Percentiles rank a stretch among this genome's conserved stretches.
These are phyloP conservation scores for Drosophila gaucha DNA, from an alignment of 2,888 invertebrate genomes.

Conservation along the genomic window DNA sequence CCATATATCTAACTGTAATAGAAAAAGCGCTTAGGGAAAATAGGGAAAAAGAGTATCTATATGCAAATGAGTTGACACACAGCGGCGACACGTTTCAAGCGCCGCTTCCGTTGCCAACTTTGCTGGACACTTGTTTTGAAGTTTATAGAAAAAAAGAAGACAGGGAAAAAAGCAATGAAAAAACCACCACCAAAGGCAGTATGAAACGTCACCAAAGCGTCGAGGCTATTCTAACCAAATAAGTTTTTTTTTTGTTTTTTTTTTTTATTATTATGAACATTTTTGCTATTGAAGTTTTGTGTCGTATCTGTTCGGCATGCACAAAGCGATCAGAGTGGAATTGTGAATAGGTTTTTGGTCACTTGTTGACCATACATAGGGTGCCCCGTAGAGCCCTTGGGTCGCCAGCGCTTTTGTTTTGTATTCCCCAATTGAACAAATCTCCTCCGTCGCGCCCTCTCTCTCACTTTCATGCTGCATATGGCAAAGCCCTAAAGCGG, in stretches of 20 bases:
- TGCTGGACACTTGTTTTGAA: constrained; percentile 66
- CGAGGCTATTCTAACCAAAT: constrained; percentile 57
- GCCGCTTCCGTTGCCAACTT: constrained; percentile 63
- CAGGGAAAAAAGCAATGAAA: background rate
- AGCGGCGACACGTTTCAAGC: constrained; percentile 65
- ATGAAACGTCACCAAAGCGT: constrained; percentile 1
- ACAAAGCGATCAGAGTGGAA: constrained; percentile 41
- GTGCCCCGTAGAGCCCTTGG: constrained; percentile 37
- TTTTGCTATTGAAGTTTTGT: constrained; percentile 37
- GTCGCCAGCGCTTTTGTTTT: constrained; percentile 26
- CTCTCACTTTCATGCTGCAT: constrained; percentile 10
- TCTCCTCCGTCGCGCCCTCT: constrained; percentile 5
- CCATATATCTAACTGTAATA: constrained; percentile 21
- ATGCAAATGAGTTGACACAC: constrained; percentile 69
- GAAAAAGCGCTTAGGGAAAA: constrained; percentile 46
- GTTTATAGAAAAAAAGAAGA: constrained; percentile 29
- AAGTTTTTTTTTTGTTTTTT: constrained; percentile 26
- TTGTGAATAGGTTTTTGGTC: constrained; percentile 28
- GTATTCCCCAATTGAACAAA: constrained; percentile 34
- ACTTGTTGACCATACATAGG: constrained; percentile 59
- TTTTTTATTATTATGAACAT: constrained; percentile 17
- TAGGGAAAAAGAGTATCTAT: constrained; percentile 40
- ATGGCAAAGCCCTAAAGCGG: constrained; percentile 55
- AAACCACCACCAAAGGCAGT: constrained; percentile 23
- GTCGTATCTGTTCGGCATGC: constrained; percentile 34